Evolutionary conservation across 2,113 vertebrate species (phyloP), one percentile per base, ranked within the genome.

Genomic region (Tursiops truncatus): DNA sequence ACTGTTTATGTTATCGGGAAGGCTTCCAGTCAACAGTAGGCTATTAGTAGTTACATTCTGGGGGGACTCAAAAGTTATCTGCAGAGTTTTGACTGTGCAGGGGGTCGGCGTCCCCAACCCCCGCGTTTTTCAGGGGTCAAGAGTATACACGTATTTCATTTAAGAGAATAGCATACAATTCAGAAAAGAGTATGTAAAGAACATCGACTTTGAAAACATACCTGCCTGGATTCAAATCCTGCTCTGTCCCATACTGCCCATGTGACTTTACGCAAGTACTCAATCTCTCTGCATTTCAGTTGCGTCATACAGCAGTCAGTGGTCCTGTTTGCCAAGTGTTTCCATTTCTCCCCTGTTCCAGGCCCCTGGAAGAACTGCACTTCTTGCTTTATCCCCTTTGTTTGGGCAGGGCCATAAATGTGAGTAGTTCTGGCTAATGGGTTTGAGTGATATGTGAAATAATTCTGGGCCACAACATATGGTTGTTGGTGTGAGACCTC

Each of bases 121-220:
- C 20, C 26, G 0, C 31, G 7, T 6, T 31, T 8, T 31, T 76
- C 14, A 1, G 8, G 41, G 41, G 2, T 5, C 73, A 47, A 47
- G 38, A 18, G 41, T 76, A 12, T 15, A 14, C 20, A 31, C 53
- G 62, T 53, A 41, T 36, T 67, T 73, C 8, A 31, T 6, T 56
- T 65, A 56, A n/a, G n/a, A 81, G 58, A 73, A n/a, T 5, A 95
- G 7, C 18, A 56, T n/a, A 31, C 44, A 62, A 21, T 10, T 12
- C 26, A 80, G 44, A 71, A 89, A 82, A n/a, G 23, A 56, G 18
- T 53, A 71, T 6, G 12, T 31, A 90, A 20, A 82, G 26, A 53
- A 11, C 17, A 26, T 5, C 2, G 1, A 67, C 36, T 93, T 56
- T 62, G n/a, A 71, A 91, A 67, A 23, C 11, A 53, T 17, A 28